These are phyloP conservation scores for Podarcis cretensis DNA, from an alignment of 2,113 vertebrate species.

Conservation along the genomic window DNA sequence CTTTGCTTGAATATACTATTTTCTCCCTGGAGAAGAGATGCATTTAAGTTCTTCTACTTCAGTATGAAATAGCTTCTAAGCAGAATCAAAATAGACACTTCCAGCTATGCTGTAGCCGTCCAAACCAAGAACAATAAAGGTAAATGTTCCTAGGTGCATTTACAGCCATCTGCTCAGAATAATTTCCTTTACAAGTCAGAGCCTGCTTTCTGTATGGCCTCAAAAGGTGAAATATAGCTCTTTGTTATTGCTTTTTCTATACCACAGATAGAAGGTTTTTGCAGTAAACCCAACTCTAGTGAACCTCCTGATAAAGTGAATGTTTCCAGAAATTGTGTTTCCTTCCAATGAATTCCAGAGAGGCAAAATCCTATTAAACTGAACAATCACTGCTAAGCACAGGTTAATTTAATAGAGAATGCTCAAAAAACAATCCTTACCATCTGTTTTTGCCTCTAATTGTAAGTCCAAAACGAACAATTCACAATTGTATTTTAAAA, in stretches of 20 bases:
- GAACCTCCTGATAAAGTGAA: conserved; percentile 55
- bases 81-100: conserved; percentile 60
- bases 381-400: conserved; percentile 56
- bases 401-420: conserved; percentile 71
- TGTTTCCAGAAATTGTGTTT: conserved; percentile 61
- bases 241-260: conserved; percentile 57
- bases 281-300: conserved; percentile 31
- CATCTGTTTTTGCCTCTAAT: conserved; percentile 72
- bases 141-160: conserved; percentile 67
- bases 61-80: conserved; percentile 43
- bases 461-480: conserved; percentile 59
- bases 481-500: conserved; percentile 59
- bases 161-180: conserved; percentile 68
- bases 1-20: background rate
- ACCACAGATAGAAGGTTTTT: conserved; percentile 48
- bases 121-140: conserved; percentile 54
- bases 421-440: conserved; percentile 61
- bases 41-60: conserved; percentile 23
- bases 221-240: conserved; percentile 65
- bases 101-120: conserved; percentile 30
- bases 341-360: conserved; percentile 62
- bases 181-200: conserved; percentile 62
- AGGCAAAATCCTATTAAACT: conserved; percentile 66
- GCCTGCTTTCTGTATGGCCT: conserved; percentile 63
- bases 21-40: conserved; percentile 49